Evolutionary conservation across 2,888 invertebrate species (phyloP), one percentile per base, ranked within the genome.

Genomic region (Pheosia gnoma): DNA sequence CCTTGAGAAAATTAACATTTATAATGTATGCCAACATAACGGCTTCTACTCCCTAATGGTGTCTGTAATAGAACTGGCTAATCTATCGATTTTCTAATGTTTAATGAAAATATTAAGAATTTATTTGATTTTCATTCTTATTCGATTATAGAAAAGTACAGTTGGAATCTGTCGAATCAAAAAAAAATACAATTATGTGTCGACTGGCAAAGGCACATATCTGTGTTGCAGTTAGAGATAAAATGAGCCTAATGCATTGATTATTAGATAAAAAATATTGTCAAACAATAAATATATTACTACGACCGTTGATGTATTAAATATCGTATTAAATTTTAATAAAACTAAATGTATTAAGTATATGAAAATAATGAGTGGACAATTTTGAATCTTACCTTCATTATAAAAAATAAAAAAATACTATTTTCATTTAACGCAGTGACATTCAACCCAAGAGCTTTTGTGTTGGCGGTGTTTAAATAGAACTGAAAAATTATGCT

Each of bases 191-290:
- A n/a, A 9, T 49, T 13, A 13, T 51, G 13, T 3, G 13, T 51
- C 25, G 25, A 59, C 37, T 59, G 62, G 65, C 70, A 72, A 72
- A 66, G 71, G 71, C 65, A 63, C 67, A 66, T 68, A 63, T 64
- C 72, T 67, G 69, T 57, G 43, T 59, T 57, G 13, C 72, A 64
- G 68, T 66, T 64, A 68, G 59, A 68, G 62, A 63, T 45, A 57
- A 61, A 66, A 51, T 76, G 77, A 77, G 78, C 81, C 79, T 81
- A 81, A 70, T 1, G 25, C 67, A 68, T 73, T 58, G 72, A 70
- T 72, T 70, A 71, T 37, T 68, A 68, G 56, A 68, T 71, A 62
- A 66, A 65, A 53, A 59, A 56, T 54, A 59, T 49, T 58, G 58
- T 62, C 61, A 69, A 70, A 68, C 65, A 65, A 65, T 66, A 72